These are phyloP conservation scores for Xiphorhynchus erythropygius DNA, from an alignment of 2,797 vertebrate genomes.

Conservation along the genomic window DNA sequence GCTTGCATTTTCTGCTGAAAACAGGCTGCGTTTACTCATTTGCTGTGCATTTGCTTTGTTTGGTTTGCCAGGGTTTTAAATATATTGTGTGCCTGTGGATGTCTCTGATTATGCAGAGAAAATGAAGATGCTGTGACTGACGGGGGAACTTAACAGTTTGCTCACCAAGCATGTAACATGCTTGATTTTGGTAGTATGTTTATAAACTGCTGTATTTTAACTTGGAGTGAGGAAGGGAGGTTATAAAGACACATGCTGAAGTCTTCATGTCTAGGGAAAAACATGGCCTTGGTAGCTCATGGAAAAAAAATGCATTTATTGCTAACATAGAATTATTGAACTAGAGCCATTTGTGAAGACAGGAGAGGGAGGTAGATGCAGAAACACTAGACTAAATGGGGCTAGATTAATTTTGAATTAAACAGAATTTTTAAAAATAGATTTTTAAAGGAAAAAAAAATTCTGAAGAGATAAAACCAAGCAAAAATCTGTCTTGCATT, in stretches of 20 bases:
- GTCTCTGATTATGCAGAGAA: not conserved
- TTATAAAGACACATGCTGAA: not conserved
- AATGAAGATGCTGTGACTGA: not conserved
- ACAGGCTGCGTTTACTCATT: not conserved
- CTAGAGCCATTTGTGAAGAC: not conserved
- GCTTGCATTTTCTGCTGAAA: not conserved
- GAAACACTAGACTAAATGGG: not conserved
- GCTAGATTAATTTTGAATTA: not conserved
- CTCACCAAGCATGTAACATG: not conserved
- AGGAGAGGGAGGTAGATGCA: not conserved
- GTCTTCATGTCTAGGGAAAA: not conserved
- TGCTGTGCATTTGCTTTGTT: not conserved
- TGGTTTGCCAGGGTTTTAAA: not conserved
- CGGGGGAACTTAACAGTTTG: not conserved
- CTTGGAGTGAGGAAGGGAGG: not conserved
- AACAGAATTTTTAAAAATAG: rapidly evolving
- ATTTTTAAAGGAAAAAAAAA: not conserved
- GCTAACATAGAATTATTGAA: not conserved
- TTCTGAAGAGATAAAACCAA: not conserved
- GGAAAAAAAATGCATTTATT: not conserved
- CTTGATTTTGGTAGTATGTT: not conserved
- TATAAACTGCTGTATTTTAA: not conserved
- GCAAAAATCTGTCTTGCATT: not conserved
- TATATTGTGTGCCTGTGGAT: not conserved
- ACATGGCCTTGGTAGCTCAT: not conserved